These are phyloP conservation scores for Leucophora obtusa DNA, from an alignment of 2,888 invertebrate genomes.

Conservation along the genomic window DNA sequence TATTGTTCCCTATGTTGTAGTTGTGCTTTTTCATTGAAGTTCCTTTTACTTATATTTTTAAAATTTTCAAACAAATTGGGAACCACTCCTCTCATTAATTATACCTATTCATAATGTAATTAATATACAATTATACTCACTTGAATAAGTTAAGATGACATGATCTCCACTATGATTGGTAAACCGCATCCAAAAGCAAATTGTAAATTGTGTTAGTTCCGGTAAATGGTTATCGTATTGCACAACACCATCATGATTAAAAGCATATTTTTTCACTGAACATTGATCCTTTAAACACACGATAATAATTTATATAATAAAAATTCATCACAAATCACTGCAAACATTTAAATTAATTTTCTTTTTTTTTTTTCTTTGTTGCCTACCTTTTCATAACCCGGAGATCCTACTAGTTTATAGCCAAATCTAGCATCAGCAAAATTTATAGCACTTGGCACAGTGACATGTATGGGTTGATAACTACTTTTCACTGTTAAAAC, in stretches of 20 bases:
- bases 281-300: conserved; percentile 80
- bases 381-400: conserved; percentile 66
- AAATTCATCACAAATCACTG: conserved; percentile 1
- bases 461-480: conserved; percentile 47
- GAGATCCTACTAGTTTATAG: conserved; percentile 62
- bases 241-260: conserved; percentile 84
- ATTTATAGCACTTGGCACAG: conserved; percentile 41
- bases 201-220: conserved; percentile 89
- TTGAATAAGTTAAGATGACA: conserved; percentile 89
- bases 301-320: background rate
- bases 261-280: conserved; percentile 84
- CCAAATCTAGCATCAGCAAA: conserved; percentile 65
- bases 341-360: conserved; percentile 19
- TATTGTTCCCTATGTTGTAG: no score
- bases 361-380: background rate
- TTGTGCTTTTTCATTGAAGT: no score
- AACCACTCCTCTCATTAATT: background rate
- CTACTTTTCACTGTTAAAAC: conserved; percentile 48
- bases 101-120: conserved; percentile 3
- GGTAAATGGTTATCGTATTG: conserved; percentile 86
- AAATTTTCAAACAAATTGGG: background rate
- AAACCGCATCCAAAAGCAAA: conserved; percentile 91
- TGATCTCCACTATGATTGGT: conserved; percentile 90
- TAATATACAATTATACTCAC: conserved; percentile 80
- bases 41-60: no score